phyloP scores from a whole-genome alignment of 2,797 vertebrate species.

The Champsocephalus esox region DNA sequence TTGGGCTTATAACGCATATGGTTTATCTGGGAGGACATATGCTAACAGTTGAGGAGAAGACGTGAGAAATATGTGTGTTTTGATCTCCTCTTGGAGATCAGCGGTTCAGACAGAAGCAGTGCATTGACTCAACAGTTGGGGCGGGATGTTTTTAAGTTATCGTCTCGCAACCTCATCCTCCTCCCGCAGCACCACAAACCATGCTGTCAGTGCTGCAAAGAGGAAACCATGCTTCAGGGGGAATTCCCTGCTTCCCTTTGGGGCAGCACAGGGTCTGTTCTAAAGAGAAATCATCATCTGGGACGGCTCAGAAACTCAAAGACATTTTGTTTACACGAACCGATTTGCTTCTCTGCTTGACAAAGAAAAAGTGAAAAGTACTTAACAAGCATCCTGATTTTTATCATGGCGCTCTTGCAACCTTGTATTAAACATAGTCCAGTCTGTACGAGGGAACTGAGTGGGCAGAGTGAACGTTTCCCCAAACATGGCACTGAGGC shows the following conservation, averaged over 20 bases:
- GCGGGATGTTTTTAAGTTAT: conserved; percentile 26
- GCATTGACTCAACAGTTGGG: conserved; percentile 40
- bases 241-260: conserved; percentile 55
- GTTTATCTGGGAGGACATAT: conserved; percentile 41
- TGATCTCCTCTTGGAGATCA: conserved; percentile 39
- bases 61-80: conserved; percentile 45
- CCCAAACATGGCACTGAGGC: conserved; percentile 46
- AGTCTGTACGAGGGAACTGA: conserved; percentile 33
- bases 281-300: conserved; percentile 50
- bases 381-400: conserved; percentile 33
- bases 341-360: conserved; percentile 7
- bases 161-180: conserved; percentile 31
- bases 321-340: not conserved
- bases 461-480: conserved; percentile 44
- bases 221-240: conserved; percentile 53
- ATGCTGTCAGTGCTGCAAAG: conserved; percentile 30
- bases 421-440: conserved; percentile 7
- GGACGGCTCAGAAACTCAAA: conserved; percentile 16
- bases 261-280: conserved; percentile 35
- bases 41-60: conserved; percentile 32
- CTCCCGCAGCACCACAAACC: conserved; percentile 31
- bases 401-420: conserved; percentile 2
- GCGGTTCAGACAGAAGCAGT: conserved; percentile 46
- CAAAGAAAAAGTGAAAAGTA: conserved; percentile 21
- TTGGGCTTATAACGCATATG: conserved; percentile 33